Evolutionary conservation across 2,888 invertebrate species (phyloP).

Genomic region (Ennomos fuscantarius): DNA sequence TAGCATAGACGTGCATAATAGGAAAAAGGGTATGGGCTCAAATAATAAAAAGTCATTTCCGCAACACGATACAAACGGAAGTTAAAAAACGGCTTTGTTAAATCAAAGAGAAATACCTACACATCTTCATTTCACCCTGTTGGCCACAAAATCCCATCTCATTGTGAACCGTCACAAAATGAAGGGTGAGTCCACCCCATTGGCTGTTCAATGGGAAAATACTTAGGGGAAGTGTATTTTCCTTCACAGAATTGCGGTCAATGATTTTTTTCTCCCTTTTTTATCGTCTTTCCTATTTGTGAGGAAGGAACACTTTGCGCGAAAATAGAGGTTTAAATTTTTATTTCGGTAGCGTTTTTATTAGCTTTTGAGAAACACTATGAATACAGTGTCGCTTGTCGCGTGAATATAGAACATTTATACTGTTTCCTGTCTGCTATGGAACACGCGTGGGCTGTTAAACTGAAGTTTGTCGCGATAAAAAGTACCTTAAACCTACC

Average conservation of each 20-base stretch:
- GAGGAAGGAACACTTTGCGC: slow-evolving; percentile 19
- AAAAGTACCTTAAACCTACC: no score
- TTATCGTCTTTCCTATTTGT: slow-evolving; percentile 27
- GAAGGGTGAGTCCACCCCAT: slow-evolving; percentile 43
- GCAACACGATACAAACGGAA: no score
- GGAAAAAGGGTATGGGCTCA: neutral
- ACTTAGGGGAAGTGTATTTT: slow-evolving; percentile 32
- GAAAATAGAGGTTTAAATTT: slow-evolving; percentile 25
- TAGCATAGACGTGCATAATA: neutral
- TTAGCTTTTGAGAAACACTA: slow-evolving; percentile 1
- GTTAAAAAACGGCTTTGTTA: neutral
- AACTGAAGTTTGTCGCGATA: no score
- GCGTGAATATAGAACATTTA: no score
- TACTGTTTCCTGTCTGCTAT: no score
- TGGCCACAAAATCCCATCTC: slow-evolving; percentile 32
- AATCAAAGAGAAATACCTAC: slow-evolving; percentile 14
- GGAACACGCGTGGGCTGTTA: no score
- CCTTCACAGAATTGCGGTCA: slow-evolving; percentile 34
- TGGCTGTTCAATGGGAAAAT: slow-evolving; percentile 38
- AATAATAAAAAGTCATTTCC: no score
- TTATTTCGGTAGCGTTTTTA: slow-evolving; percentile 20
- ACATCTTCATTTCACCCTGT: slow-evolving; percentile 27
- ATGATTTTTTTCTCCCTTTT: slow-evolving; percentile 22
- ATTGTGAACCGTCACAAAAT: slow-evolving; percentile 39
- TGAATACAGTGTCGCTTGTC: no score